Base-by-base conservation (phyloP, 1,140 invertebrate genomes). In the Aradophagus sp. region DNA sequence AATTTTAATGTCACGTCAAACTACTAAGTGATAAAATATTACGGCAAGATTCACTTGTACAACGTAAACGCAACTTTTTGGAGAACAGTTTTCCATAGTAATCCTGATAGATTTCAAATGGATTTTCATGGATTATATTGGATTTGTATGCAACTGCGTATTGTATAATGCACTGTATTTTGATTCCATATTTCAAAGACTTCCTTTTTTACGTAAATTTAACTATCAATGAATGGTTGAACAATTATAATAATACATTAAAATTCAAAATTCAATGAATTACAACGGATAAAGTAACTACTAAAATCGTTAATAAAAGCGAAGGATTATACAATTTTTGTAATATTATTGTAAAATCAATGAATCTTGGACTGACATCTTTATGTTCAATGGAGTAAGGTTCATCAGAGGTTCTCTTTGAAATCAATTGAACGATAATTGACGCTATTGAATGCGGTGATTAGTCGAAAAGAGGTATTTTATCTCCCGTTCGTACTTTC, bases 101-200 rank as follows among this genome's bases (percentile, higher is more conserved):
- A 68, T 68, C 65, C 65, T 45, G 65, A 42, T 59, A 68, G 41
- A 68, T 68, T 68, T 55, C 38, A 32, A 34, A 27, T 61, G 55
- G 65, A 58, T 67, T 58, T 58, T 41, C 50, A 52, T 67, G 53
- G 52, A 53, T 68, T 68, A 68, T 68, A 52, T 68, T 47, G 55
- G 65, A 68, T 68, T 68, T 68, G 55, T 68, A 68, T 59, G 53
- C 55, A 59, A 44, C 17, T 34, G 26, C 26, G 34, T 39, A 11
- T 23, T 39, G 35, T 41, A 23, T 53, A 45, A 52, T 50, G 19
- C 39, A 20, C 15, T 29, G 12, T 23, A n/a, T 58, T 67, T 59
- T 68, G 36, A 42, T 26, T 65, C 38, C 12, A 5, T 29, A 7
- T 19, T 44, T n/a, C 17, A 23, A 15, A 23, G 17, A 32, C 7